Percentiles rank a stretch among this genome's conserved stretches.
These are phyloP conservation scores for Perdita meconis DNA, from an alignment of 2,888 invertebrate species.

Conservation along the genomic window DNA sequence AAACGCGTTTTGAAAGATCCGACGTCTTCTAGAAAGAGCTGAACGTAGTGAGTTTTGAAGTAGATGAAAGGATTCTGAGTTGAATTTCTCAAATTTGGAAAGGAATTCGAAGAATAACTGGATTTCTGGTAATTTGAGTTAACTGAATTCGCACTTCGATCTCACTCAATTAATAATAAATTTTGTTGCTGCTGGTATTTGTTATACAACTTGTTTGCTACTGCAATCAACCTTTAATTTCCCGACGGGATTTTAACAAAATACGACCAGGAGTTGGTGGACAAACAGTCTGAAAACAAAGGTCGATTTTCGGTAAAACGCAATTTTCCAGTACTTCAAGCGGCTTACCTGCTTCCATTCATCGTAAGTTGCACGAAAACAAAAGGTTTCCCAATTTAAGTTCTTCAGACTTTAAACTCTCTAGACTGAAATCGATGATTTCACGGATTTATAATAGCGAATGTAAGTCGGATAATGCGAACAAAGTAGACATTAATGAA, in stretches of 20 bases:
- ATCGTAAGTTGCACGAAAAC: conserved; percentile 24
- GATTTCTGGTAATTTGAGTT: too few species aligned
- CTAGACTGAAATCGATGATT: background rate
- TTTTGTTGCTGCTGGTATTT: too few species aligned
- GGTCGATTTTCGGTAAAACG: background rate
- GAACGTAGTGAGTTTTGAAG: too few species aligned
- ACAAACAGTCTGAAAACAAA: conserved; percentile 16
- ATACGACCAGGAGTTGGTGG: background rate
- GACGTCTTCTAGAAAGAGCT: background rate
- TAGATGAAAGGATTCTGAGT: too few species aligned
- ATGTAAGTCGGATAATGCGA: background rate
- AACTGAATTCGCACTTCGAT: too few species aligned
- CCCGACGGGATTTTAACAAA: background rate
- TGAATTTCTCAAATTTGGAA: too few species aligned
- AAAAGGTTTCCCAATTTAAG: conserved; percentile 13
- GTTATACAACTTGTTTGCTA: too few species aligned
- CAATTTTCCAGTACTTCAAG: conserved; percentile 27
- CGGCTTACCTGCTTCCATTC: conserved; percentile 22
- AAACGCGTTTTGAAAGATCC: background rate
- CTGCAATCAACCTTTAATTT: background rate
- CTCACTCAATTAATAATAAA: too few species aligned
- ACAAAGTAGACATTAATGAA: background rate
- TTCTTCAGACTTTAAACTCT: conserved; percentile 1
- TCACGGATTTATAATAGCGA: background rate
- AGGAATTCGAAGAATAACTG: too few species aligned